A percentile compares a stretch with the other conserved stretches of the same genome.
phyloP scores from a whole-genome alignment of 2,888 invertebrate species.

The Rhodophaea formosa region DNA sequence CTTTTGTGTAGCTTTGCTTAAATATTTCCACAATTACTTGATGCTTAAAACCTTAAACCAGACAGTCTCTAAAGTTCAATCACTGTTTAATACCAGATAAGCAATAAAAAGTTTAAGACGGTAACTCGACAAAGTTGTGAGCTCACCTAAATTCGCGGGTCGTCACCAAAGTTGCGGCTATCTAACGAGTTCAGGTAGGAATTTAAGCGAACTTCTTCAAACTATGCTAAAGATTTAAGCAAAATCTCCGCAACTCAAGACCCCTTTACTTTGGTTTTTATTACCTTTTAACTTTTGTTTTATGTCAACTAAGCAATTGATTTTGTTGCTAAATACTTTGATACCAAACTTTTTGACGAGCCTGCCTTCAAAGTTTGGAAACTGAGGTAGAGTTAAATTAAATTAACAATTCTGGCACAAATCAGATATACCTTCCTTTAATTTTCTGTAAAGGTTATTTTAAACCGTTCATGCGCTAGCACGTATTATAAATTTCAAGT shows the following conservation, averaged over 20 bases:
- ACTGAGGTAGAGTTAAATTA: not conserved
- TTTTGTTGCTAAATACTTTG: not conserved
- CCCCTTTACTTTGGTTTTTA: not conserved
- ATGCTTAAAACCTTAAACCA: not conserved
- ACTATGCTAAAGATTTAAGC: constrained; percentile 6
- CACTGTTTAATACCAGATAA: not conserved
- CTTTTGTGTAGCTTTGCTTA: not conserved
- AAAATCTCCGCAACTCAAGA: not conserved
- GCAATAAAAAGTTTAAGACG: not conserved
- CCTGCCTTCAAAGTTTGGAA: not conserved
- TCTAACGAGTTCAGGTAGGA: constrained; percentile 16
- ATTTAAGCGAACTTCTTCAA: constrained; percentile 4
- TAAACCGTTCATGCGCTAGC: too few species aligned
- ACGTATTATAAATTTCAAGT: too few species aligned
- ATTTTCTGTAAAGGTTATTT: too few species aligned
- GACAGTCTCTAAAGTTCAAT: too few species aligned
- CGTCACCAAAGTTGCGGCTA: constrained; percentile 4
- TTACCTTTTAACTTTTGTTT: constrained; percentile 2
- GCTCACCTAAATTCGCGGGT: constrained; percentile 6
- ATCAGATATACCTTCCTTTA: too few species aligned
- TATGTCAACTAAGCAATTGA: not conserved
- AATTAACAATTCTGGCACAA: too few species aligned
- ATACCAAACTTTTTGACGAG: not conserved
- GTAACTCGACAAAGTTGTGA: constrained; percentile 6
- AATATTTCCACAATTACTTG: not conserved